phyloP scores from a whole-genome alignment of 2,797 vertebrate species.

The Molossus alvarezi region DNA sequence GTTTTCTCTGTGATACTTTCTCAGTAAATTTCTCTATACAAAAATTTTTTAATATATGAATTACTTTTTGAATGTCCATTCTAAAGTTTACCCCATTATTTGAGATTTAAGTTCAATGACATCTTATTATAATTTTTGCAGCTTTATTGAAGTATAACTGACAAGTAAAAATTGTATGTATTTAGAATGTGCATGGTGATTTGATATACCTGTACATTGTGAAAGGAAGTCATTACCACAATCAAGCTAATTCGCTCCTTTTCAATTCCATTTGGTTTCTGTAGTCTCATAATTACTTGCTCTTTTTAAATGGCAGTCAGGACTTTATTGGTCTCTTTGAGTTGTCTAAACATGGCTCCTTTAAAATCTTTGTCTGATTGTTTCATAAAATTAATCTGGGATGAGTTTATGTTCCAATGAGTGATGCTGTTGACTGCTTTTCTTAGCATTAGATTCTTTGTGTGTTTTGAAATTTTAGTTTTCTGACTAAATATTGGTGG shows the following conservation, averaged over 20 bases:
- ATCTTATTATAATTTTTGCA: neutral
- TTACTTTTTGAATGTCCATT: neutral
- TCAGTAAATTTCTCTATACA: conserved; percentile 43
- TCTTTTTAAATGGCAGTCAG: conserved; percentile 25
- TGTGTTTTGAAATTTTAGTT: conserved; percentile 9
- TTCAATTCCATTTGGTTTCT: conserved; percentile 25
- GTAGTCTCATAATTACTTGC: neutral
- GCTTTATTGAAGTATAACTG: no score
- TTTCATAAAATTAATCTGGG: conserved; percentile 14
- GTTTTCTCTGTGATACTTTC: conserved; percentile 15
- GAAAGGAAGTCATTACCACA: neutral
- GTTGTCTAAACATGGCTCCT: conserved; percentile 8
- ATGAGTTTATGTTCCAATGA: neutral
- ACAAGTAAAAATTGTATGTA: no score
- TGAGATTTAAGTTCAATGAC: neutral
- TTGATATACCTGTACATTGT: neutral
- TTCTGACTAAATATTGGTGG: neutral
- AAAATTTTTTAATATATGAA: neutral
- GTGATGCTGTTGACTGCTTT: neutral
- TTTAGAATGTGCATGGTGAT: no score
- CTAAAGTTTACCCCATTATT: neutral
- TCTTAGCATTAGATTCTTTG: conserved; percentile 37
- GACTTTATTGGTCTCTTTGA: conserved; percentile 7
- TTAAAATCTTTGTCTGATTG: neutral
- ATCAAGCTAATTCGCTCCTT: neutral